Evolutionary conservation across 2,888 invertebrate species (phyloP), one percentile per base, ranked within the genome.

Genomic region (Acanthosepion lycidas): DNA sequence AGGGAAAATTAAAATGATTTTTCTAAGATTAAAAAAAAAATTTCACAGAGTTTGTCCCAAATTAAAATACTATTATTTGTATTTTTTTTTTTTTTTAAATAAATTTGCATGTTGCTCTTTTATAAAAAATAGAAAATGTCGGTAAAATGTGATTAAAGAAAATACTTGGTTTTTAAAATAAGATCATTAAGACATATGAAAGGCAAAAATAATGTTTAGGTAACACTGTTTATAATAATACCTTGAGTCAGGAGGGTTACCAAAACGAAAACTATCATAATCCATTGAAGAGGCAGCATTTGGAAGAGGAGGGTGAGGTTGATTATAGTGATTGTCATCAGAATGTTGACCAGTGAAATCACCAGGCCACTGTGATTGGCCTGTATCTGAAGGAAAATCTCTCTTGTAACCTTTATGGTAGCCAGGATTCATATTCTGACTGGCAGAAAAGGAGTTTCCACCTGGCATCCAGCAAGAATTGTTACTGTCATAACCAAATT

Each of bases 301-400:
- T 78, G n/a, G 78, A 78, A 78, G n/a, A 2, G 95, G 59, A 28
- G 94, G 93, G 6, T n/a, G 94, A 8, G 94, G 94, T 92, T 94
- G 91, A 51, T 94, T 95, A 94, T 95, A 95, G 5, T 94, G 33
- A 49, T 94, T 64, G 48, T 42, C 78, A 91, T 91, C 48, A 94
- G 49, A 78, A 94, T n/a, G 91, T 20, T 48, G 91, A 15, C 42
- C 78, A 64, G 59, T 20, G n/a, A 94, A 64, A 94, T 78, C 94
- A 64, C 94, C 51, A 26, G 12, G n/a, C 91, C 94, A 51, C 42
- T 48, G 59, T 9, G 78, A 23, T 94, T 18, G 55, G 78, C 64
- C 33, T 20, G 53, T 51, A 53, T 28, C 51, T 20, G 49, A 28
- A 93, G 49, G 53, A 93, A 93, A 93, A 93, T 93, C 93, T 53